Evolutionary conservation across 1,140 invertebrate species (phyloP).

Genomic region (Batillaria attramentaria): DNA sequence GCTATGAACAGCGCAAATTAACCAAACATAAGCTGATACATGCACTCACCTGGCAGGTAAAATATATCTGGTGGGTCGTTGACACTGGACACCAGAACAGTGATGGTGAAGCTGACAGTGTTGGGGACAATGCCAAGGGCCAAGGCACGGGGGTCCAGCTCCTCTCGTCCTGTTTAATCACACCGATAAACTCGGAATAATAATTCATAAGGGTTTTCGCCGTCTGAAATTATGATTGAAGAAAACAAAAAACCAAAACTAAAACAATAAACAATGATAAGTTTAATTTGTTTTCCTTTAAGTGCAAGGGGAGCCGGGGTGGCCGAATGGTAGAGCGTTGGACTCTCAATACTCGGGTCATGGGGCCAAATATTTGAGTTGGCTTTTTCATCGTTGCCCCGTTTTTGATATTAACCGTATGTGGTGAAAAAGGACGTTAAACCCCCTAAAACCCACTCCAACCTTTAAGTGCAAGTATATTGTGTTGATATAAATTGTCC

Average conservation of each 20-base stretch:
- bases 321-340: too few species aligned
- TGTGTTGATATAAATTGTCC: neutral
- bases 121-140: constrained; percentile 5
- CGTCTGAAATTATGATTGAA: too few species aligned
- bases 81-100: neutral
- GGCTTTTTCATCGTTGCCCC: too few species aligned
- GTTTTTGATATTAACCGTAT: too few species aligned
- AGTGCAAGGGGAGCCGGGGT: neutral
- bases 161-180: constrained; percentile 14
- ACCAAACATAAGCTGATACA: too few species aligned
- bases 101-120: constrained; percentile 18
- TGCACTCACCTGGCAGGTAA: constrained; percentile 11
- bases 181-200: too few species aligned
- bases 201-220: too few species aligned
- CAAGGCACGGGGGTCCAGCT: neutral
- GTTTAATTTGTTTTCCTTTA: neutral
- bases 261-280: neutral
- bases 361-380: too few species aligned
- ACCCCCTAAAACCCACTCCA: neutral
- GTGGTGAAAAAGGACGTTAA: neutral
- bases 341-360: too few species aligned
- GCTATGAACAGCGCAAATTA: too few species aligned
- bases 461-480: neutral
- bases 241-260: too few species aligned
- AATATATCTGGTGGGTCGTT: constrained; percentile 22